Evolutionary conservation across 2,797 vertebrate genomes (phyloP).

Genomic region (Gorsachius magnificus): DNA sequence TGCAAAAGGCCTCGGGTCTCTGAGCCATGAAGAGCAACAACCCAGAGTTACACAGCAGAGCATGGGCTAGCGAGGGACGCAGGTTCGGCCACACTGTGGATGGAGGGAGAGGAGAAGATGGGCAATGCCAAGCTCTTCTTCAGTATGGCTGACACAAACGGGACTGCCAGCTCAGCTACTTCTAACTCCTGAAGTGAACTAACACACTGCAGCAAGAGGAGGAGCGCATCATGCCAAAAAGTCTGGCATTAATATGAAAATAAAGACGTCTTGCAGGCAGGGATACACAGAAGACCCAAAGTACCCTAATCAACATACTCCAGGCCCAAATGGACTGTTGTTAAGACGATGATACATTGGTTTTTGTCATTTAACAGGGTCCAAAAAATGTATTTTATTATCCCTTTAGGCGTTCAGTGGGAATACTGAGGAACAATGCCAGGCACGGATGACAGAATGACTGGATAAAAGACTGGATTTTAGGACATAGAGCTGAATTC

Average conservation of each 20-base stretch:
- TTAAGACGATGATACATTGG: not conserved
- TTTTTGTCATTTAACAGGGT: not conserved
- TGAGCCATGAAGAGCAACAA: not conserved
- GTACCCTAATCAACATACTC: not conserved
- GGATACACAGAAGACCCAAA: not conserved
- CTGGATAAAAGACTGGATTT: not conserved
- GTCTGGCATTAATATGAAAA: not conserved
- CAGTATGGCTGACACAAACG: not conserved
- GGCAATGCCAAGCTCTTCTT: not conserved
- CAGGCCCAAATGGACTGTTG: not conserved
- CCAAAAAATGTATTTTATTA: not conserved
- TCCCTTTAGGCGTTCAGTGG: not conserved
- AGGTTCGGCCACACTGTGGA: rapidly evolving
- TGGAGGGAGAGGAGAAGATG: not conserved
- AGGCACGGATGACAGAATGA: not conserved
- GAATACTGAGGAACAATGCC: not conserved
- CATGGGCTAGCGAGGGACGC: rapidly evolving
- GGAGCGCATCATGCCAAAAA: not conserved
- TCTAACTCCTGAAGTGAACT: not conserved
- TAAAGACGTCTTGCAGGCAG: not conserved
- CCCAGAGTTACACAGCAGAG: not conserved
- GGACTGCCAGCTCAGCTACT: not conserved
- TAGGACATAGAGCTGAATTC: not conserved
- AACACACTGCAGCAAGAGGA: not conserved
- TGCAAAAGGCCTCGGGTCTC: not conserved